Percentiles rank a stretch among this genome's conserved stretches.
These are phyloP conservation scores for Taenioides sp. DNA, from an alignment of 2,797 vertebrate genomes.

Conservation along the genomic window DNA sequence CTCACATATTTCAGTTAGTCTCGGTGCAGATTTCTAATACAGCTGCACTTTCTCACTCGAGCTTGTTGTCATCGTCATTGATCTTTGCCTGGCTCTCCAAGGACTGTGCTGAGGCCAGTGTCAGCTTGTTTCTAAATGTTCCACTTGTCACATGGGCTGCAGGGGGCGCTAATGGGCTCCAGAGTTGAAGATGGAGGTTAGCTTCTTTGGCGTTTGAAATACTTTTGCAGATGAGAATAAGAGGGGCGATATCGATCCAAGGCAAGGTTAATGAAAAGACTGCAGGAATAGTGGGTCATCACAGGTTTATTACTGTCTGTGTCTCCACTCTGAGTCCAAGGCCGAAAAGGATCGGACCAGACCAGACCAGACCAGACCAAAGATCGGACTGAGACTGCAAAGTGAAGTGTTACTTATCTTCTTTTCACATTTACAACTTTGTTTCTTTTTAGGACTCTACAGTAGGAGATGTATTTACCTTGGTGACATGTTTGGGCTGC, in stretches of 20 bases:
- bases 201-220: constrained; percentile 61
- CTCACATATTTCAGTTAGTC: constrained; percentile 10
- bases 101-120: constrained; percentile 74
- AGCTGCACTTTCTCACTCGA: constrained; percentile 34
- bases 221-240: constrained; percentile 42
- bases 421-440: no score
- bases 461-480: no score
- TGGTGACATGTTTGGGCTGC: no score
- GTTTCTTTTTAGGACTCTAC: no score
- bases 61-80: constrained; percentile 56
- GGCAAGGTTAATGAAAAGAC: constrained; percentile 74
- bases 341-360: constrained; percentile 31
- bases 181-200: background rate
- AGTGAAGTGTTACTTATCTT: background rate
- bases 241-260: constrained; percentile 70
- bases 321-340: constrained; percentile 34
- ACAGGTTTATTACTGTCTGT: constrained; percentile 54
- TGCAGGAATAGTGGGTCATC: constrained; percentile 57
- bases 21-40: constrained; percentile 35
- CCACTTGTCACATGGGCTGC: constrained; percentile 42
- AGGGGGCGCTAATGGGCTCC: constrained; percentile 11
- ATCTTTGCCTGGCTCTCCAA: constrained; percentile 54
- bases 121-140: constrained; percentile 56
- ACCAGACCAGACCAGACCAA: constrained; percentile 20
- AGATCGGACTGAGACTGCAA: background rate